A percentile compares a stretch with the other conserved stretches of the same genome.
Conservation (phyloP, 2,113 vertebrate genomes). For the Sciurus niger region DNA sequence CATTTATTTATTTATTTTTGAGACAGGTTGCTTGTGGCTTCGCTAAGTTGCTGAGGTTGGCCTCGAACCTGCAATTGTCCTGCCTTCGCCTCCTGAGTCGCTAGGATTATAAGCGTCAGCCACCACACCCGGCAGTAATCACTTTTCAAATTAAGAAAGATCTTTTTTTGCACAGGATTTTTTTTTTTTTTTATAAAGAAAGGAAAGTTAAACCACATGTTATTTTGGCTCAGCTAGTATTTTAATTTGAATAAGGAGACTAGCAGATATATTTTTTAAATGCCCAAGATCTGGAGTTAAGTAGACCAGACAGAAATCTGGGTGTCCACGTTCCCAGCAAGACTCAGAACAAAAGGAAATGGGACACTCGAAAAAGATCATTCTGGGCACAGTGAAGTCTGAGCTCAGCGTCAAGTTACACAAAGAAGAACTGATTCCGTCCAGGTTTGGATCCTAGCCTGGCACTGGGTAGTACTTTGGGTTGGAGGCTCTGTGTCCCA, state of each 20-base stretch:
- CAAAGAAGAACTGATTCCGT: rapidly evolving
- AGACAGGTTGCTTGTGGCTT: too few relatives aligned
- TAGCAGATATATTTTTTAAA: background rate
- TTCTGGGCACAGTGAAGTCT: background rate
- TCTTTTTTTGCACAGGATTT: background rate
- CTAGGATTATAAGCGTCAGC: too few relatives aligned
- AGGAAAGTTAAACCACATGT: background rate
- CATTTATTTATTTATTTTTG: too few relatives aligned
- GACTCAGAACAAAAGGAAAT: background rate
- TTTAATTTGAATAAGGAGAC: constrained; percentile 43
- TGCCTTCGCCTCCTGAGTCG: too few relatives aligned
- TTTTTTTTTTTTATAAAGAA: background rate
- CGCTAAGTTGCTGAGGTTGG: too few relatives aligned
- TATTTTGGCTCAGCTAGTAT: constrained; percentile 9
- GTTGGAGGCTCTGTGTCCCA: background rate
- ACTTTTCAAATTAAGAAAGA: constrained; percentile 49
- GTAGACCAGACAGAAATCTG: background rate
- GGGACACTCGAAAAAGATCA: background rate
- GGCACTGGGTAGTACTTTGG: background rate
- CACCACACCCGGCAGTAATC: background rate
- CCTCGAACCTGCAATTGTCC: too few relatives aligned
- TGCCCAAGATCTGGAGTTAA: background rate
- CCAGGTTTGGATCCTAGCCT: background rate
- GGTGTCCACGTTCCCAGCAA: background rate
- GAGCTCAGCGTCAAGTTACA: background rate